phyloP scores from a whole-genome alignment of 1,140 invertebrate species.

The Drosophila repletoides region DNA sequence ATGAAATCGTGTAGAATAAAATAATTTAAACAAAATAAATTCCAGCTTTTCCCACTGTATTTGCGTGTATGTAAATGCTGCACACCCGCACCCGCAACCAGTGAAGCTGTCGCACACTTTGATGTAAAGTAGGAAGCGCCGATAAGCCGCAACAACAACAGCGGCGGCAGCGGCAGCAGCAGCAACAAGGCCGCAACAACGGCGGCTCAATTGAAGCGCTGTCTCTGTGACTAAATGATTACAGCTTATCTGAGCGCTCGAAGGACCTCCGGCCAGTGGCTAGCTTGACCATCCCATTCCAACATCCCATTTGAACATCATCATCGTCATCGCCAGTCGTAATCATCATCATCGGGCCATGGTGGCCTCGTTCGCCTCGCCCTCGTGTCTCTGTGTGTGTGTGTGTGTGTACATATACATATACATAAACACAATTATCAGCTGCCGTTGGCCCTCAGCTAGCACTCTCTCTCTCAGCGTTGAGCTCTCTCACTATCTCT shows the following conservation, averaged over 20 bases:
- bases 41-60: too few species aligned
- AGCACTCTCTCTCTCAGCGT: slow-evolving; percentile 7
- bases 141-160: slow-evolving; percentile 32
- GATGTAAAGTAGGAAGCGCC: slow-evolving; percentile 52
- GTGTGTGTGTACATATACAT: slow-evolving; percentile 14
- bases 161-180: slow-evolving; percentile 1
- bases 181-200: slow-evolving; percentile 32
- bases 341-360: slow-evolving; percentile 12
- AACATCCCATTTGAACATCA: slow-evolving; percentile 1
- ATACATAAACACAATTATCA: slow-evolving; percentile 57
- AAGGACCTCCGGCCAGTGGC: slow-evolving; percentile 60
- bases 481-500: slow-evolving; percentile 20
- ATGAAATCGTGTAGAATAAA: too few species aligned
- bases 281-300: slow-evolving; percentile 2
- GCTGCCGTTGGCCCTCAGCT: slow-evolving; percentile 63
- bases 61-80: not conserved
- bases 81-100: slow-evolving; percentile 7
- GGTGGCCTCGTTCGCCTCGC: slow-evolving; percentile 48
- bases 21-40: too few species aligned
- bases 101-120: slow-evolving; percentile 33
- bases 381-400: slow-evolving; percentile 39
- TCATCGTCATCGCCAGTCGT: not conserved
- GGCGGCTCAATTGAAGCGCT: slow-evolving; percentile 39
- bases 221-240: slow-evolving; percentile 72
- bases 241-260: slow-evolving; percentile 69